A percentile compares a stretch with the other conserved stretches of the same genome.
Conservation (phyloP, 2,888 invertebrate species). For the Scrobipalpa atriplicella region DNA sequence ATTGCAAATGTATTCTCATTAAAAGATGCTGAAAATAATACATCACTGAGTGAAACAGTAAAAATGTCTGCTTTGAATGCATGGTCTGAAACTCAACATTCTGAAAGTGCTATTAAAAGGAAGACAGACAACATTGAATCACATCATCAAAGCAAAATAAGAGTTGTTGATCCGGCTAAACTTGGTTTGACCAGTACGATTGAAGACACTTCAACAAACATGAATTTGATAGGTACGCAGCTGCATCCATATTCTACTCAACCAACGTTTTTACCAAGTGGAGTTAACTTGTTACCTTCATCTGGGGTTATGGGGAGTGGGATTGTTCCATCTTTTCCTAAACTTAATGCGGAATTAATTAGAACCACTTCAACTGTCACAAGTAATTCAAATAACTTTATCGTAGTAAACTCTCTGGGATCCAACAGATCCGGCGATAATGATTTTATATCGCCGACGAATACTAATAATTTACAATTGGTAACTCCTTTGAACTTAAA, state of each 20-base stretch:
- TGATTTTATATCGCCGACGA: not conserved
- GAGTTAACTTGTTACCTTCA: not conserved
- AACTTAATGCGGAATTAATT: not conserved
- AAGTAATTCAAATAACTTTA: not conserved
- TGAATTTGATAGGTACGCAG: not conserved
- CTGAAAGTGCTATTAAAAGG: not conserved
- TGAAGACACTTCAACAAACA: not conserved
- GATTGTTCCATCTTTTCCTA: not conserved
- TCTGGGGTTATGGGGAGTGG: not conserved
- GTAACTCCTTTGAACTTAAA: not conserved
- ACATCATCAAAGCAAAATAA: conserved; percentile 23
- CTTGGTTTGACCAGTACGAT: conserved; percentile 4
- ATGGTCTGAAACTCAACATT: not conserved
- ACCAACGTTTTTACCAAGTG: not conserved
- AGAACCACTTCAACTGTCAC: not conserved
- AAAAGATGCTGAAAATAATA: conserved; percentile 8
- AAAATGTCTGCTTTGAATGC: not conserved
- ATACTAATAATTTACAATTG: not conserved
- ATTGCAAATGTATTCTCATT: conserved; percentile 38
- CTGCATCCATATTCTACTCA: not conserved
- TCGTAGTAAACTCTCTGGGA: not conserved
- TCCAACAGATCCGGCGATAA: not conserved
- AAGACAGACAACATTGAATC: not conserved
- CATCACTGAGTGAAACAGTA: not conserved
- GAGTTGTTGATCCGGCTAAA: conserved; percentile 20